Base-by-base conservation (phyloP, 2,888 invertebrate genomes). In the Dorcus parallelipipedus region DNA sequence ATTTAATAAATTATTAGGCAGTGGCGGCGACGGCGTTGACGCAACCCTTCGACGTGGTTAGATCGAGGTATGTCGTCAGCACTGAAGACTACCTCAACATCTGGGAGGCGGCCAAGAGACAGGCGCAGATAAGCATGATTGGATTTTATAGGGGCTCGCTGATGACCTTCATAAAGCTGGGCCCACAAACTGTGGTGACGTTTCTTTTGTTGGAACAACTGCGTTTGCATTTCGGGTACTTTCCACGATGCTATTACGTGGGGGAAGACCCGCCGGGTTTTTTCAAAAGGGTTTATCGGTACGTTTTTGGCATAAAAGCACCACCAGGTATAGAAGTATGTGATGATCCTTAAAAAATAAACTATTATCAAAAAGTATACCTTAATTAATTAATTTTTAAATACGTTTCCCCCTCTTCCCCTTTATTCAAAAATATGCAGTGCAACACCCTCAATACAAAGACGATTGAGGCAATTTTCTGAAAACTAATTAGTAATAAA, bases 161-260 rank as follows among this genome's bases (percentile, higher is more conserved):
- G 3, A 17, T 55, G 26, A 42, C 49, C 2, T 55, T 55, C 14
- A 8, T 55, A 6, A 55, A 42, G 41, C 33, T 49, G 38, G 55
- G 49, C 26, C 38, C 38, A 17, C 48, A 55, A 6, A 55, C 55
- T 9, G 49, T 55, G n/a, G 38, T 33, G 10, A 55, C 49, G n/a
- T 55, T 55, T 23, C 49, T 55, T 10, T n/a, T 49, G 2, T 39
- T 55, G 40, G 55, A 55, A 14, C 39, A 49, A 17, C 20, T 55
- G 55, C 14, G 55, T 4, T 42, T 55, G 9, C n/a, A 55, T 9
- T 55, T 33, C 33, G 55, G 55, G 0, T 14, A 47, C 9, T 23
- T 14, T 8, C 53, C 53, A 2, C 5, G n/a, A 26, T 26, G 20
- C 20, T 45, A 41, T 4, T 23, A 38, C 14, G 14, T 47, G 9